Conservation (phyloP, 2,797 vertebrate genomes). For the Chrysocyon brachyurus region DNA sequence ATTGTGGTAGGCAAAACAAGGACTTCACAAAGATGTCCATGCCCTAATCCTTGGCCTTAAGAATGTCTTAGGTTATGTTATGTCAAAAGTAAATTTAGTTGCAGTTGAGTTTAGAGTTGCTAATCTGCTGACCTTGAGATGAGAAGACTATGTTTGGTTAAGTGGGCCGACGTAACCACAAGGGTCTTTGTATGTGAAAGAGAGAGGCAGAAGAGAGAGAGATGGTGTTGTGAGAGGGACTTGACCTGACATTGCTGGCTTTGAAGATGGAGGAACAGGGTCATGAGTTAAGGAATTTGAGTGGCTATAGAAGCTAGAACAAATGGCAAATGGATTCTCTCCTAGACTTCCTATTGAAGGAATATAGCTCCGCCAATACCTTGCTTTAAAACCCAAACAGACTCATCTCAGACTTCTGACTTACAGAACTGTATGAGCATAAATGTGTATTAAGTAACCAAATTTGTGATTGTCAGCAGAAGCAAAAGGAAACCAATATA, state of each 20-base stretch:
- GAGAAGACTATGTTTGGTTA: background rate
- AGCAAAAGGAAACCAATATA: background rate
- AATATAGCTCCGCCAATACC: background rate
- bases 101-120: background rate
- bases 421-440: background rate
- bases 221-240: background rate
- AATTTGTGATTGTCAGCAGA: background rate
- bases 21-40: fast-evolving
- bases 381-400: background rate
- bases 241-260: background rate
- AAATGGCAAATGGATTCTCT: background rate
- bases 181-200: background rate
- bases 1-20: background rate
- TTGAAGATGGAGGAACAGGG: background rate
- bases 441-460: background rate
- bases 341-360: background rate
- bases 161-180: background rate
- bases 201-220: background rate
- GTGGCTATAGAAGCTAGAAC: background rate
- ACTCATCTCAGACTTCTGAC: background rate
- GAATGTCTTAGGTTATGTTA: background rate
- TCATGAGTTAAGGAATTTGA: background rate
- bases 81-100: background rate
- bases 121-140: background rate
- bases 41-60: background rate